Conservation (phyloP, 2,888 invertebrate genomes). For the Hedychridium roseum region DNA sequence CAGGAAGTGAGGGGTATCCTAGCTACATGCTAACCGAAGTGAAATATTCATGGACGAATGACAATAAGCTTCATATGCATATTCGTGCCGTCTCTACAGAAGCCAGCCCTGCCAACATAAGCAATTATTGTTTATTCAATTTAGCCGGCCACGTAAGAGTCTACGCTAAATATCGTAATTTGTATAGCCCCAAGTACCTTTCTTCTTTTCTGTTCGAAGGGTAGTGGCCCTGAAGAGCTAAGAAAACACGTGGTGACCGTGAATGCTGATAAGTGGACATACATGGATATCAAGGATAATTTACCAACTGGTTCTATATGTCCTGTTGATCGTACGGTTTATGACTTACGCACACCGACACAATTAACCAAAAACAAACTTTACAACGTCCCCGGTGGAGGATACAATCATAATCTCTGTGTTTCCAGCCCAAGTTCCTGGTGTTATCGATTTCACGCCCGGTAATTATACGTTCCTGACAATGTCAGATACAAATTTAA, state of each 20-base stretch:
- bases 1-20: slow-evolving; percentile 68
- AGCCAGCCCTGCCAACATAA: slow-evolving; percentile 67
- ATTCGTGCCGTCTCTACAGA: slow-evolving; percentile 66
- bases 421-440: slow-evolving; percentile 47
- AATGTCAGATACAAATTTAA: neutral
- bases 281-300: slow-evolving; percentile 54
- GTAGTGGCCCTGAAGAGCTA: slow-evolving; percentile 53
- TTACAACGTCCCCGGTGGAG: slow-evolving; percentile 60
- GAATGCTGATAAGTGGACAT: slow-evolving; percentile 64
- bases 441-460: slow-evolving; percentile 55
- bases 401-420: slow-evolving; percentile 67
- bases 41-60: slow-evolving; percentile 65
- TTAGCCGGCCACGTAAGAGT: slow-evolving; percentile 68
- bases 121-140: slow-evolving; percentile 71
- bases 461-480: slow-evolving; percentile 38
- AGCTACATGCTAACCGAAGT: slow-evolving; percentile 66
- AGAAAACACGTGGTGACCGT: slow-evolving; percentile 60
- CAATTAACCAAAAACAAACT: slow-evolving; percentile 56
- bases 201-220: too few relatives aligned
- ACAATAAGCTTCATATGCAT: slow-evolving; percentile 66
- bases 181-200: neutral
- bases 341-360: slow-evolving; percentile 65
- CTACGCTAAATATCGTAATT: neutral
- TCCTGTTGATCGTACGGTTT: slow-evolving; percentile 54
- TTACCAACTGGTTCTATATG: slow-evolving; percentile 55